These are phyloP conservation scores for Alauda arvensis DNA, from an alignment of 2,797 vertebrate species.

Conservation along the genomic window DNA sequence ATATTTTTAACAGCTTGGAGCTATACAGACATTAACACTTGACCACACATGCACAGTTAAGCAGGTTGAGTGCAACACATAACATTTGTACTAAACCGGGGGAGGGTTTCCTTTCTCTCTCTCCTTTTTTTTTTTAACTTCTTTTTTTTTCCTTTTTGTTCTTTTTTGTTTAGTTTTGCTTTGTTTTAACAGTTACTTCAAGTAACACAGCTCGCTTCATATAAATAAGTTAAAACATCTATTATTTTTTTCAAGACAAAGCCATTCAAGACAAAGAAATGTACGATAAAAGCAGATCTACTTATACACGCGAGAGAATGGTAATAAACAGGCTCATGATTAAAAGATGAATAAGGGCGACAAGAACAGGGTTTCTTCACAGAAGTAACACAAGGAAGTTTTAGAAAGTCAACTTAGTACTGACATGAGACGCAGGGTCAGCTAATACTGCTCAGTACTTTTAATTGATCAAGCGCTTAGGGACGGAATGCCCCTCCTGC, in stretches of 20 bases:
- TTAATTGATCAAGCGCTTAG: slow-evolving; percentile 79
- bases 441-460: slow-evolving; percentile 83
- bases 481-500: slow-evolving; percentile 94
- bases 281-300: slow-evolving; percentile 85
- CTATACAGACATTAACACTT: slow-evolving; percentile 87
- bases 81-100: slow-evolving; percentile 82
- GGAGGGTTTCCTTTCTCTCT: slow-evolving; percentile 55
- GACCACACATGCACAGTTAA: slow-evolving; percentile 84
- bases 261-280: slow-evolving; percentile 88
- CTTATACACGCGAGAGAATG: slow-evolving; percentile 86
- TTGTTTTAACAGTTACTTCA: slow-evolving; percentile 84
- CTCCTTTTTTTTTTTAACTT: slow-evolving; percentile 1
- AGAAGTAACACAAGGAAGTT: slow-evolving; percentile 82
- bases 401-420: slow-evolving; percentile 86
- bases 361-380: slow-evolving; percentile 77
- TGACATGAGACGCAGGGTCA: slow-evolving; percentile 75
- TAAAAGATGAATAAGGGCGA: slow-evolving; percentile 78
- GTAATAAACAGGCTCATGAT: slow-evolving; percentile 83
- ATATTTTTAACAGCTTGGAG: slow-evolving; percentile 88
- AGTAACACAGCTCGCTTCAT: slow-evolving; percentile 84
- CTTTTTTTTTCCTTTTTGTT: slow-evolving; percentile 7
- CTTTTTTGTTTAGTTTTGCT: slow-evolving; percentile 38
- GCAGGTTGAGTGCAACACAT: slow-evolving; percentile 85
- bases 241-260: slow-evolving; percentile 86
- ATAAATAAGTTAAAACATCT: slow-evolving; percentile 97